Conservation (phyloP, 2,113 vertebrate species). For the Riparia riparia region DNA sequence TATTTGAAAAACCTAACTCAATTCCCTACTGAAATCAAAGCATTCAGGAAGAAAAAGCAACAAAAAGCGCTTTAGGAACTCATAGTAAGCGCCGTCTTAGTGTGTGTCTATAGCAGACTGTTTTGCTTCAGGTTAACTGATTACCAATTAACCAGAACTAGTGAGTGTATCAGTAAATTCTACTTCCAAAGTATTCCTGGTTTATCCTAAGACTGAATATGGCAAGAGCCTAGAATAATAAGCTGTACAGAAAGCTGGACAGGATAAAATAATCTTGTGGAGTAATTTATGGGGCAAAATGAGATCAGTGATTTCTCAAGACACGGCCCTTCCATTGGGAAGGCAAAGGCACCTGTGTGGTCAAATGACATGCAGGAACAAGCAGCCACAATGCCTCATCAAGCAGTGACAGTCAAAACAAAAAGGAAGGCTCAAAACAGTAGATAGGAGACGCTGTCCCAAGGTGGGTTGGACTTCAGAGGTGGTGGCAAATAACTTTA, state of each 20-base stretch:
- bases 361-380: background rate
- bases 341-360: background rate
- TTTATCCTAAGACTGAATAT: background rate
- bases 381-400: background rate
- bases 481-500: background rate
- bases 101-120: background rate
- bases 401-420: background rate
- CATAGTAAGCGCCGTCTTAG: background rate
- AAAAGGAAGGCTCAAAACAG: background rate
- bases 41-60: background rate
- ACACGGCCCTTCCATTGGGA: background rate
- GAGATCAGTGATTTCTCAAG: background rate
- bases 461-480: background rate
- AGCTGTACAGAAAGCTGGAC: background rate
- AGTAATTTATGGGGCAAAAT: background rate
- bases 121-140: constrained; percentile 14
- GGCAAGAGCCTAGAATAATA: background rate
- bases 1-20: background rate
- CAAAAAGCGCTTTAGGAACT: background rate
- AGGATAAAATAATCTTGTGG: background rate
- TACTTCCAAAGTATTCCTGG: background rate
- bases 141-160: constrained; percentile 23
- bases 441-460: background rate
- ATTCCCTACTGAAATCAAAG: background rate
- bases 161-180: background rate